Conservation (phyloP, 2,113 vertebrate genomes). For the Ameiurus melas region DNA sequence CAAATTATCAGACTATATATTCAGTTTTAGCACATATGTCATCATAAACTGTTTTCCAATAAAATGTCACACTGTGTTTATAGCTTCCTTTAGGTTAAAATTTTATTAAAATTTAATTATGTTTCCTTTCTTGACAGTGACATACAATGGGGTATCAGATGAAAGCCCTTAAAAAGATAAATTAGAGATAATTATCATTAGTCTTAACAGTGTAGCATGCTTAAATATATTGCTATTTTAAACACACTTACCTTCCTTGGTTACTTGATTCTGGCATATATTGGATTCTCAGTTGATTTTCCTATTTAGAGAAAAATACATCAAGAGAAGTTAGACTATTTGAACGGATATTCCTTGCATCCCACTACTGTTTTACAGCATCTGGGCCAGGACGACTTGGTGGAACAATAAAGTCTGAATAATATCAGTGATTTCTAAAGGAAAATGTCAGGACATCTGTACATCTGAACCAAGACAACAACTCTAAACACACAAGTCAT, state of each 20-base stretch:
- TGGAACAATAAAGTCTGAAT: no score
- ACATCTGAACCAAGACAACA: no score
- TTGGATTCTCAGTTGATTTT: background rate
- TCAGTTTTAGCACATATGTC: background rate
- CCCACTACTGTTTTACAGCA: no score
- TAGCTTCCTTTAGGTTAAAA: background rate
- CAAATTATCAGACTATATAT: background rate
- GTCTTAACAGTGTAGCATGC: background rate
- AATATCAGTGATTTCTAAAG: no score
- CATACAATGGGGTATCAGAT: conserved; percentile 9
- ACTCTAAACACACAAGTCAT: no score
- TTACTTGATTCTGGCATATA: background rate
- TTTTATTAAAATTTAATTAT: no score
- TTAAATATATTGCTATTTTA: background rate
- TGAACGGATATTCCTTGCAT: background rate
- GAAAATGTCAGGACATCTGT: no score
- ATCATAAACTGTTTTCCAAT: background rate
- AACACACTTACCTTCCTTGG: background rate
- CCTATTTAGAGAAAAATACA: background rate
- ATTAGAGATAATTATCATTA: background rate
- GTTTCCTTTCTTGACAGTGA: conserved; percentile 14
- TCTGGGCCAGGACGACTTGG: no score
- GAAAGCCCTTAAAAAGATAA: background rate
- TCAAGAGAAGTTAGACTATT: background rate
- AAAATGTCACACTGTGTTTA: background rate